Base-by-base conservation (phyloP, 2,113 vertebrate genomes). In the Naja naja region DNA sequence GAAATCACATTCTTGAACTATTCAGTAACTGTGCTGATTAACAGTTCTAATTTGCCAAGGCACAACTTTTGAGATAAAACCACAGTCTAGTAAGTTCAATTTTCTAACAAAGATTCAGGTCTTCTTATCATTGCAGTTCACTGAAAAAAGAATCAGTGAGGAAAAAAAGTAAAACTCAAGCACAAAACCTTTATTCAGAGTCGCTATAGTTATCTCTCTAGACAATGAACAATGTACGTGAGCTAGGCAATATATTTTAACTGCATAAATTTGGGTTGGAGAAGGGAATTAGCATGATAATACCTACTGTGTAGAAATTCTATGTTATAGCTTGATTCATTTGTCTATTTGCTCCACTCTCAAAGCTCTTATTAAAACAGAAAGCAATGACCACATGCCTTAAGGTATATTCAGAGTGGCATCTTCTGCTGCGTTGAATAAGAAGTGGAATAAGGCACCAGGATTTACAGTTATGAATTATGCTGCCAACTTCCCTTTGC, bases 181-280 rank as follows among this genome's bases (percentile, higher is more conserved):
- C 56, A 56, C 88, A 89, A 85, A 94, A 93, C 91, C 96, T 92
- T 93, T 97, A 96, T 97, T 97, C 97, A 96, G 89, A 90, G 96
- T 95, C 93, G 95, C 95, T 96, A 88, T 95, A 97, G 94, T 95
- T 96, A 96, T 98, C 97, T 97, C 95, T 86, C 56, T 94, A 96
- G 94, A 97, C 96, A 96, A 94, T 92, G 89, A 96, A 95, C 94
- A 92, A 92, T 94, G 93, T 94, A 93, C 93, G 97, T 97, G 96
- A 97, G 96, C 94, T 93, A 95, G 96, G 91, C 93, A 94, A 96
- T 96, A 96, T 91, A 95, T 97, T 97, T 96, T 95, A 94, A 96
- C 90, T 92, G 91, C 45, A 25, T 88, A 94, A 94, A 95, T 97
- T 93, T 97, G 95, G 95, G 94, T 95, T 95, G 49, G 92, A 93